Evolutionary conservation across 92 coral and sea anemone species (phyloP), one percentile per base, ranked within the genome.

Genomic region (Siderastrea radians): DNA sequence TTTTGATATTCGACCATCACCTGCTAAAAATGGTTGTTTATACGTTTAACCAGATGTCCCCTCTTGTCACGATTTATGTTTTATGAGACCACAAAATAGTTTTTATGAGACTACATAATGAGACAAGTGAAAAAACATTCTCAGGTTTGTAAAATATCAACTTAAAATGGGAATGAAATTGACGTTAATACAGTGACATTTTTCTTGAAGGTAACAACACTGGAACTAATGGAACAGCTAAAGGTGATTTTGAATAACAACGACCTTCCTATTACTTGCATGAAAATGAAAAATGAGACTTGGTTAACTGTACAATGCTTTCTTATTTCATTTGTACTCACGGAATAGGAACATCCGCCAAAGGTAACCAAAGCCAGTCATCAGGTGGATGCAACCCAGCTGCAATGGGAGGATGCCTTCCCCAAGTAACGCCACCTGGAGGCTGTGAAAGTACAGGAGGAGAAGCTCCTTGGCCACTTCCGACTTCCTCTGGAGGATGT

Each of bases 351-450:
- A 2, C 68, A 45, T 11, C 77, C 7, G 9, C 68, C 12, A 82
- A 48, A 38, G 77, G 60, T 51, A 83, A 83, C 87, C 79, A 83
- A 51, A 83, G 45, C 10, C 17, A 45, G 50, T 6, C 84, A 80
- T n/a, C 62, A 0, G 73, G 85, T 13, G 85, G 66, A 2, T 61
- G 60, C 1, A 68, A 76, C 45, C 66, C 52, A 7, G 51, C 17
- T 43, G 59, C 17, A 72, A 76, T 51, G 52, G 77, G 26, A 72
- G 13, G 55, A 1, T 72, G 77, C 49, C 43, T 44, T n/a, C 13
- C 59, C 49, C 58, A 26, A 47, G 19, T 9, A 72, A 44, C 13
- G 11, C 68, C 49, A 46, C 1, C 55, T 11, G 72, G 15, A 5
- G 60, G 70, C 0, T 79, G 84, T 48, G 74, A 48, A 5, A 60